Conservation (phyloP, 2,797 vertebrate species). For the Anguilla anguilla region DNA sequence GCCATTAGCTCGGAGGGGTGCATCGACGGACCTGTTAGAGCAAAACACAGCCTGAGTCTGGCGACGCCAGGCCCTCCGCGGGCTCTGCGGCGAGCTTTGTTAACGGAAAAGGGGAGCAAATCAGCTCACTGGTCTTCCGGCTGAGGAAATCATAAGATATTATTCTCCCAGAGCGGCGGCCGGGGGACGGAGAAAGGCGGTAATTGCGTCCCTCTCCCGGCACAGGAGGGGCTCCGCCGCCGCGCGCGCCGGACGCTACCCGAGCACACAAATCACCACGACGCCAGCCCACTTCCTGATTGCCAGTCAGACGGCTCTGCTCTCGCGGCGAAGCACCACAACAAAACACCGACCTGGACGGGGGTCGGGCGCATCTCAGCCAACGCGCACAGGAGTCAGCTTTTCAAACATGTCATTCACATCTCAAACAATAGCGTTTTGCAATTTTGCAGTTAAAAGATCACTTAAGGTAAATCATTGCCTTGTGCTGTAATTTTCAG, state of each 20-base stretch:
- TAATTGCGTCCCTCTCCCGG: slow-evolving; percentile 90
- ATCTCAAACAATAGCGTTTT: background rate
- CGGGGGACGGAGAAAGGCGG: slow-evolving; percentile 91
- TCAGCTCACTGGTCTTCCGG: slow-evolving; percentile 98
- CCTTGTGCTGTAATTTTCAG: background rate
- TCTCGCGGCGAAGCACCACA: slow-evolving; percentile 45
- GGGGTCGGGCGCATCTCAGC: background rate
- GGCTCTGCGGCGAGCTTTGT: slow-evolving; percentile 92
- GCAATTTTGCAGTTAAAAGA: background rate
- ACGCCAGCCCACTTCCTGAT: slow-evolving; percentile 67
- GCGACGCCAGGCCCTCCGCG: slow-evolving; percentile 84
- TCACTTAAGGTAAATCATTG: background rate
- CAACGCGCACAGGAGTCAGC: background rate
- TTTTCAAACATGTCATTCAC: background rate
- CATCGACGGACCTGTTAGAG: slow-evolving; percentile 98
- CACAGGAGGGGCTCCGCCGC: slow-evolving; percentile 83
- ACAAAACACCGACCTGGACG: slow-evolving; percentile 9
- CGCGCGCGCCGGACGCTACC: slow-evolving; percentile 76
- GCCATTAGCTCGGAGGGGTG: slow-evolving; percentile 99
- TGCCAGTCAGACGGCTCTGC: slow-evolving; percentile 59
- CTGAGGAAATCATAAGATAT: slow-evolving; percentile 98
- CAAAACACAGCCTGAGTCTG: slow-evolving; percentile 94
- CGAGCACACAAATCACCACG: slow-evolving; percentile 69
- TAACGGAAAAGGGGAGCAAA: slow-evolving; percentile 96
- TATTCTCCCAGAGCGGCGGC: slow-evolving; percentile 94